Conservation (phyloP, 2,888 invertebrate species). For the Junonia oenone region DNA sequence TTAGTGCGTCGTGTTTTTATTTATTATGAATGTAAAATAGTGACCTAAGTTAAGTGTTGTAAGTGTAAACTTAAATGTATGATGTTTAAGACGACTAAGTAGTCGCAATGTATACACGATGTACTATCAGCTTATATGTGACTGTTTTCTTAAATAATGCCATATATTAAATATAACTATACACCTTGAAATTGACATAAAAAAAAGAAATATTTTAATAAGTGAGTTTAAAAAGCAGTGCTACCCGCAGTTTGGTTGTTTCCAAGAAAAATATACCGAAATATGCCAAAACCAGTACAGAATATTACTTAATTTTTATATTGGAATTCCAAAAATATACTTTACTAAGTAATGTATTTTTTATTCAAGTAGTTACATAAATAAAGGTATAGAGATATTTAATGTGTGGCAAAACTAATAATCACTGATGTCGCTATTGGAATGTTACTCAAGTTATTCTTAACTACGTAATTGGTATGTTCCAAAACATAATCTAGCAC, state of each 20-base stretch:
- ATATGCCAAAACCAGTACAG: no score
- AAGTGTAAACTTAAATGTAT: not conserved
- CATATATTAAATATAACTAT: not conserved
- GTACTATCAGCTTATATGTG: not conserved
- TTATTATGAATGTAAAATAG: slow-evolving; percentile 20
- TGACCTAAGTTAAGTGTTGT: slow-evolving; percentile 7
- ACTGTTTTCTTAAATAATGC: not conserved
- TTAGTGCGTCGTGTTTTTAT: slow-evolving; percentile 27
- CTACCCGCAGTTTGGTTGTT: no score
- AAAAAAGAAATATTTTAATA: not conserved
- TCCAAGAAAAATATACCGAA: no score
- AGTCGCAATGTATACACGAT: not conserved
- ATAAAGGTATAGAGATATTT: not conserved
- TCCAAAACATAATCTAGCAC: no score
- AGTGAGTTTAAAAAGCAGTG: no score
- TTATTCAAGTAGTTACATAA: no score
- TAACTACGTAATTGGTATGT: not conserved
- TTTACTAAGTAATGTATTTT: no score
- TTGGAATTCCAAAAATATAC: no score
- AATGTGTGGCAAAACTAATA: slow-evolving; percentile 4
- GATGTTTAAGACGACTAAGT: not conserved
- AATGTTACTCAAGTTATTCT: not conserved
- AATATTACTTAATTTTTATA: no score
- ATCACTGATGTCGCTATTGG: not conserved
- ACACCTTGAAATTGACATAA: no score